Conservation (phyloP, 2,797 vertebrate species). For the Poecilia wingei region DNA sequence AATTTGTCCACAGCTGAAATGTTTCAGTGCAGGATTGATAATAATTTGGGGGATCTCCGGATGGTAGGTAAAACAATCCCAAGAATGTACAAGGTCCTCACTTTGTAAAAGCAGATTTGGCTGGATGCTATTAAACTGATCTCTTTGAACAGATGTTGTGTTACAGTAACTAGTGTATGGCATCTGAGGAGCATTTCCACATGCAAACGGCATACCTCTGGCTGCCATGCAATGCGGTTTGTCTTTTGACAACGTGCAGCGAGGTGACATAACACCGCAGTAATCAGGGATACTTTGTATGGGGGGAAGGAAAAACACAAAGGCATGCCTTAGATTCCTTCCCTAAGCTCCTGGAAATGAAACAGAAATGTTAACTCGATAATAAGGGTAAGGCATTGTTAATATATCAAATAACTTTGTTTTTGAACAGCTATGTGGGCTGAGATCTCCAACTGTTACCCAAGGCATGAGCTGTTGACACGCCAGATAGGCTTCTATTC, state of each 20-base stretch:
- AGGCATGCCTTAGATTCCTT: slow-evolving; percentile 71
- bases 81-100: slow-evolving; percentile 57
- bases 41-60: background rate
- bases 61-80: background rate
- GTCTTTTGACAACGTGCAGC: slow-evolving; percentile 65
- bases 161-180: slow-evolving; percentile 58
- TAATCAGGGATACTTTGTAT: slow-evolving; percentile 81
- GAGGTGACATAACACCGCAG: slow-evolving; percentile 72
- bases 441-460: slow-evolving; percentile 73
- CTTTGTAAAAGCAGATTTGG: slow-evolving; percentile 55
- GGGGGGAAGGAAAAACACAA: slow-evolving; percentile 64
- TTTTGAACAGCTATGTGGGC: slow-evolving; percentile 57
- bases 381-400: slow-evolving; percentile 64
- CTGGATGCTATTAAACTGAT: slow-evolving; percentile 64
- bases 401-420: slow-evolving; percentile 67
- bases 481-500: slow-evolving; percentile 70
- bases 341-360: slow-evolving; percentile 71
- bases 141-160: slow-evolving; percentile 70
- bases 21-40: background rate
- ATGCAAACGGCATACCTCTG: slow-evolving; percentile 65
- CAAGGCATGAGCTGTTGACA: slow-evolving; percentile 72
- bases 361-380: slow-evolving; percentile 72
- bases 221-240: slow-evolving; percentile 67
- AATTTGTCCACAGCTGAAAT: background rate
- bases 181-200: slow-evolving; percentile 64